Base-by-base conservation (phyloP, 2,113 vertebrate genomes). In the Calcarius ornatus region DNA sequence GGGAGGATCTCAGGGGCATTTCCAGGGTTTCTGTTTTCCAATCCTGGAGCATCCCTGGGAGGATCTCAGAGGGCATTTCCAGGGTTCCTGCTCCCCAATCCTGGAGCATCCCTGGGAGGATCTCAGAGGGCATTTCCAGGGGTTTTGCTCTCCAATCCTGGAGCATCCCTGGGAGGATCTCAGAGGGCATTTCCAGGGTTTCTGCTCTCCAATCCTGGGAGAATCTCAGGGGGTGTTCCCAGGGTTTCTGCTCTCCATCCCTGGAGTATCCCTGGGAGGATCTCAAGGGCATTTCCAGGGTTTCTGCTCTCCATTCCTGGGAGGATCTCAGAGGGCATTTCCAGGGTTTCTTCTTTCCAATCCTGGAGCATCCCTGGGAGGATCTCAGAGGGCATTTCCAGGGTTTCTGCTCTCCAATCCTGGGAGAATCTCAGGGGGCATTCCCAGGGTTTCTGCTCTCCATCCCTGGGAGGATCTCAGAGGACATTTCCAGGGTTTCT, bases 11-110 rank as follows among this genome's bases (percentile, higher is more conserved):
- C 5, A 51, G 16, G 45, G 51, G 31, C 4, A 2, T 40, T 31
- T 12, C 70, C 76, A 24, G 0, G 0, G 14, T 51, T 51, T 25
- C 47, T 54, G 37, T 40, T 18, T 16, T 11, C 6, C 0, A 0
- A 7, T 30, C 51, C 10, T 11, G 27, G 51, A 53, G 28, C 17
- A 53, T 53, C 30, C 30, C 30, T 31, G 53, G 17, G 18, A 54
- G 30, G 53, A 33, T 54, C 11, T 54, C 30, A 13, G 30, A 19
- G 18, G 19, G 19, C 3, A 3, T 54, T 54, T 0, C 19, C 53
- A 33, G 28, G 1, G 51, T 31, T 19, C 31, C 28, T 53, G 28
- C 28, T 53, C 51, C 7, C 6, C 1, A 2, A 3, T 31, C 51
- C 18, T 19, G 28, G 51, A 53, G 27, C 28, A 53, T 53, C 51